Evolutionary conservation across 2,888 invertebrate species (phyloP).

Genomic region (Brenthis hecate): DNA sequence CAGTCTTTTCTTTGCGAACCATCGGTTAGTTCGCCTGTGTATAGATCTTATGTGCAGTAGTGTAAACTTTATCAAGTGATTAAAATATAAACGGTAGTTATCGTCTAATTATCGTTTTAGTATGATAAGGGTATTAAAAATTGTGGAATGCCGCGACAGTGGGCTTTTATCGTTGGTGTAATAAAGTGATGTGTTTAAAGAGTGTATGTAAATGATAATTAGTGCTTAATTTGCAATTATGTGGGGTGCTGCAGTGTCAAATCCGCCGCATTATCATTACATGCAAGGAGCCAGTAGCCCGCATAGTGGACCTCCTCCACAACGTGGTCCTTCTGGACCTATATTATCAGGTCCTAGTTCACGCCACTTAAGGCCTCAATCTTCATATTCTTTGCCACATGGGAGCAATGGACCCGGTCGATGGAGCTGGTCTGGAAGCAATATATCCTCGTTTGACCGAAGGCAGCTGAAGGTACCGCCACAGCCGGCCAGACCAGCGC

Average conservation of each 20-base stretch:
- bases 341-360: constrained; percentile 65
- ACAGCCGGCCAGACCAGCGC: constrained; percentile 71
- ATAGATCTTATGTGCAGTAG: constrained; percentile 54
- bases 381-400: constrained; percentile 81
- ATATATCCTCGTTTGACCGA: constrained; percentile 78
- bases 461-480: constrained; percentile 75
- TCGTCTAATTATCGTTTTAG: constrained; percentile 64
- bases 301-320: constrained; percentile 45
- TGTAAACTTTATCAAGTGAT: constrained; percentile 54
- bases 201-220: constrained; percentile 32
- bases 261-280: constrained; percentile 74
- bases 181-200: constrained; percentile 62
- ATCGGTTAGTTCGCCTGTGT: constrained; percentile 70
- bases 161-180: constrained; percentile 58
- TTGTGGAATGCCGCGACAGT: constrained; percentile 64
- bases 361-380: constrained; percentile 71
- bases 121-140: constrained; percentile 64
- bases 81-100: constrained; percentile 59
- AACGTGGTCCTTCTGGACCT: constrained; percentile 67
- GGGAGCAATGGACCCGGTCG: constrained; percentile 80
- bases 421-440: constrained; percentile 80
- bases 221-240: constrained; percentile 63
- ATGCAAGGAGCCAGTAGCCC: constrained; percentile 64
- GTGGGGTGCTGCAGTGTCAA: constrained; percentile 78
- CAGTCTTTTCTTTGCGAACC: constrained; percentile 74